Base-by-base conservation (phyloP, 2,888 invertebrate genomes). In the Latheticus oryzae region DNA sequence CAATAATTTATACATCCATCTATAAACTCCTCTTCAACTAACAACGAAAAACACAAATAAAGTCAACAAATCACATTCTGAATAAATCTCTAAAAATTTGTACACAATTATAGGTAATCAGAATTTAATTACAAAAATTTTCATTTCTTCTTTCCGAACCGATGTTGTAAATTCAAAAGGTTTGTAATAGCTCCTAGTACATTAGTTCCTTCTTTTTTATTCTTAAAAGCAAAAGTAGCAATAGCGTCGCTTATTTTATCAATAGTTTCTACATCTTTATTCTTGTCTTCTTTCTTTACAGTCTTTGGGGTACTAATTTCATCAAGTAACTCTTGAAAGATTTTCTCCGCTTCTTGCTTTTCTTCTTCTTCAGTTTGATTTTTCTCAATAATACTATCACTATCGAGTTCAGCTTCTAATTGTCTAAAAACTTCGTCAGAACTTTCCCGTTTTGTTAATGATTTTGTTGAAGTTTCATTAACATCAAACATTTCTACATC, bases 301-400 rank as follows among this genome's bases (percentile, higher is more conserved):
- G 61, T 15, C 60, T 64, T 66, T 7, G 63, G 60, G 5, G 63
- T 64, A 30, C 63, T 67, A 3, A 64, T 64, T 45, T 76, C 76
- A n/a, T 76, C 74, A 2, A 75, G 40, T 8, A 77, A 62, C 33
- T 77, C 75, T 47, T 72, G 70, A 51, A 77, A 78, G 16, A 77
- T 73, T 5, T 58, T 60, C 13, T 74, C 69, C 0, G 74, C 72
- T 62, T 76, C 74, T 26, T 64, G 58, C 28, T 72, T 65, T 50
- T 74, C 73, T 16, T 73, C 68, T 38, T 67, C 65, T 3, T 57
- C 56, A 9, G 48, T 64, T 52, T 65, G 47, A 4, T 15, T 56
- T 30, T 58, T 43, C 28, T 65, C 61, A n/a, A n/a, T n/a, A 2
- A 63, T 67, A 19, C 51, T 60, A 3, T 64, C 62, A 1, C 56